Evolutionary conservation across 1,140 invertebrate genomes (phyloP), one percentile per base, ranked within the genome.

Genomic region (Drosophila teissieri): DNA sequence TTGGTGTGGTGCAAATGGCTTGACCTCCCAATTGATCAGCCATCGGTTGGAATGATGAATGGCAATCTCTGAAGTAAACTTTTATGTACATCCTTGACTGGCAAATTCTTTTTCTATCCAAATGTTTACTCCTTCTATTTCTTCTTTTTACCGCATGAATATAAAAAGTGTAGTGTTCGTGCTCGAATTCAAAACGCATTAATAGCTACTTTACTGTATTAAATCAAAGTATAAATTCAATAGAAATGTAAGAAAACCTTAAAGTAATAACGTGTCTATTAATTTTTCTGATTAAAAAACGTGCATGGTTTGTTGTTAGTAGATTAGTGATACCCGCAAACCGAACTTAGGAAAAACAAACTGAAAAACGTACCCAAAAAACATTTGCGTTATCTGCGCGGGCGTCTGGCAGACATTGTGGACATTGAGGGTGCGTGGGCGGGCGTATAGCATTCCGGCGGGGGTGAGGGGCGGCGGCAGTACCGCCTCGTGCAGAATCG

Each of bases 371-470:
- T 91, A 91, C 90, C 90, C 82, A 77, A 91, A 88, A 75, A 91
- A 91, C 51, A 91, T 53, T 79, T 91, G 85, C 49, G 90, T 91
- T 75, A 82, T 91, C 75, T 91, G 86, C 52, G 90, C 70, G 48
- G 90, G 90, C 67, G 90, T 90, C 80, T 91, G 86, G 55, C 80
- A 91, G 45, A 79, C 53, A 78, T 91, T 90, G 46, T 91, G 90
- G 10, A 91, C 90, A 53, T 91, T 91, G 44, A 91, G 73, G 36
- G 90, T 91, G 63, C 90, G 90, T 12, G 90, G 90, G 17, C 90
- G 90, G 63, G 86, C 72, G 34, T 78, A 89, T 2, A 84, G 46
- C 51, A 88, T 62, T 51, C 60, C 73, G 58, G 61, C 65, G 34
- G 67, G 36, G 10, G 64, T 70, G 37, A 85, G 56, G 12, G 62